Evolutionary conservation across 2,888 invertebrate genomes (phyloP).

Genomic region (Muscina levida): DNA sequence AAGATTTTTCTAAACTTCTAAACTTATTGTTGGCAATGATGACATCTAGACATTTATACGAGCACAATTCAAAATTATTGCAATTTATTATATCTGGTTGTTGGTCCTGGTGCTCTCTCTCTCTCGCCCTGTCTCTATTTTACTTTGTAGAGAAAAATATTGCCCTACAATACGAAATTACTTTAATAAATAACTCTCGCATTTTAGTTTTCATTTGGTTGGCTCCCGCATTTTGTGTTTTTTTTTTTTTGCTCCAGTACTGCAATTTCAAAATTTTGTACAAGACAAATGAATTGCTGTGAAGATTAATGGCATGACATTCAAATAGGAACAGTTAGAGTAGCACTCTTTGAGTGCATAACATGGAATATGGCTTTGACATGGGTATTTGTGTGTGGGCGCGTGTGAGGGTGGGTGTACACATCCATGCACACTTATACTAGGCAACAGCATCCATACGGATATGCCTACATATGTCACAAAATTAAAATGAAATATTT

Average conservation of each 20-base stretch:
- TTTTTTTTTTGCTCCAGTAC: not conserved
- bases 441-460: not conserved
- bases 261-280: conserved; percentile 26
- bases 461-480: conserved; percentile 6
- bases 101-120: no score
- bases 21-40: not conserved
- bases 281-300: conserved; percentile 65
- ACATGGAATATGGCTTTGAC: not conserved
- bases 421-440: not conserved
- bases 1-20: not conserved
- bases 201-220: conserved; percentile 9
- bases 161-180: conserved; percentile 27
- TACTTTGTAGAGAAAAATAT: conserved; percentile 18
- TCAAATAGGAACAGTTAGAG: conserved; percentile 6
- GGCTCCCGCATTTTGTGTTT: not conserved
- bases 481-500: conserved; percentile 19
- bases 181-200: conserved; percentile 36
- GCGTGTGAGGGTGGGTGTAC: not conserved
- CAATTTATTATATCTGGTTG: no score
- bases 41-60: not conserved
- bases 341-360: not conserved
- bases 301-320: conserved; percentile 63
- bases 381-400: not conserved
- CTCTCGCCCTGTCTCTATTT: not conserved
- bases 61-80: no score